Base-by-base conservation (phyloP, 2,113 vertebrate species). In the Sinocyclocheilus anshuiensis region DNA sequence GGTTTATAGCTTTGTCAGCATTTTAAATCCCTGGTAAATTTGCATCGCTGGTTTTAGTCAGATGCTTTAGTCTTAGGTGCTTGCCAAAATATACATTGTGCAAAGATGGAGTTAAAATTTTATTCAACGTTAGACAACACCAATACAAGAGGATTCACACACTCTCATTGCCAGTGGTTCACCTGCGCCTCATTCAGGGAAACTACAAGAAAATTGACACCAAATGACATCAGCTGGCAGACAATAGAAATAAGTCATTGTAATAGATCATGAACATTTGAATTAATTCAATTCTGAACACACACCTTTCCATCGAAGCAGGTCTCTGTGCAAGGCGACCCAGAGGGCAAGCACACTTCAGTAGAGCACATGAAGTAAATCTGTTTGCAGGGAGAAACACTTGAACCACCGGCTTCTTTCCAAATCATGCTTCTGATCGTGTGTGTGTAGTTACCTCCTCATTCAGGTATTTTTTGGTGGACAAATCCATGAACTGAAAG, bases 321-420 rank as follows among this genome's bases (percentile, higher is more conserved):
- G 0, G 39, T 87, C 80, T 93, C 87, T 4, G 82, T 50, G 85
- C 95, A 95, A 0, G 7, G 45, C 13, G 61, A 90, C 24, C 90
- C 90, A 4, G 24, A 0, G 4, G 90, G 71, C n/a, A 87, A 16
- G 76, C 94, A 95, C 84, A 95, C 91, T 57, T 94, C 93, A 22
- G 92, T 36, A 2, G 94, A 94, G 72, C 95, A 95, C 94, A 95
- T 94, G 81, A 95, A 95, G 87, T 92, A 92, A 76, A 95, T 94
- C 94, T 95, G 87, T 22, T 48, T 6, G 39, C 11, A 48, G 16
- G 36, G 22, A 55, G 4, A 29, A 45, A 22, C 11, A 50, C 4
- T 24, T 1, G 1, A 9, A 83, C 22, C 42, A 20, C 9, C 6
- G 11, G 45, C 11, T 12, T 29, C 77, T 36, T 55, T 13, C 4